phyloP scores from a whole-genome alignment of 2,797 vertebrate species.

The Bovichtus diacanthus region DNA sequence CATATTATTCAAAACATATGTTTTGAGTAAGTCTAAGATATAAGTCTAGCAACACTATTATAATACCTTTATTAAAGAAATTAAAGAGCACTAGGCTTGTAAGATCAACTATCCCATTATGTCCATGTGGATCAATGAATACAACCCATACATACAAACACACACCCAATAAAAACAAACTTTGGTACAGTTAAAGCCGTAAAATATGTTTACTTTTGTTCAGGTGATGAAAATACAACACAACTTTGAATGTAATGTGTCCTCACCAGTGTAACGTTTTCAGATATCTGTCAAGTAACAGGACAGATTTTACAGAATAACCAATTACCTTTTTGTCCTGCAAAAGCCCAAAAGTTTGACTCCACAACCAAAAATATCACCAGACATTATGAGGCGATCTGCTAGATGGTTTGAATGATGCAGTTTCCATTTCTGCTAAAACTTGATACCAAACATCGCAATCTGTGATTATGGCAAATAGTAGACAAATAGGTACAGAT shows the following conservation, averaged over 20 bases:
- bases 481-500: background rate
- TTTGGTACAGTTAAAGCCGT: background rate
- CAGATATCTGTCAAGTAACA: background rate
- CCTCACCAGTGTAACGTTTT: background rate
- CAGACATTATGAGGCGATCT: background rate
- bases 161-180: background rate
- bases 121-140: background rate
- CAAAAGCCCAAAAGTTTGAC: background rate
- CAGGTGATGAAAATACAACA: background rate
- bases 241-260: background rate
- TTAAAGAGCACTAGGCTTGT: background rate
- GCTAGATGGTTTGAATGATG: background rate
- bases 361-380: background rate
- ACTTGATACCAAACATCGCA: background rate
- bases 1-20: background rate
- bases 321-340: background rate
- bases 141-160: background rate
- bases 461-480: background rate
- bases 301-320: background rate
- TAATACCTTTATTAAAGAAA: background rate
- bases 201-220: background rate
- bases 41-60: background rate
- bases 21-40: too few species aligned
- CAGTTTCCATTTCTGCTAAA: background rate
- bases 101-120: background rate